Evolutionary conservation across 2,797 vertebrate species (phyloP).

Genomic region (Alcedo quadribrachys): DNA sequence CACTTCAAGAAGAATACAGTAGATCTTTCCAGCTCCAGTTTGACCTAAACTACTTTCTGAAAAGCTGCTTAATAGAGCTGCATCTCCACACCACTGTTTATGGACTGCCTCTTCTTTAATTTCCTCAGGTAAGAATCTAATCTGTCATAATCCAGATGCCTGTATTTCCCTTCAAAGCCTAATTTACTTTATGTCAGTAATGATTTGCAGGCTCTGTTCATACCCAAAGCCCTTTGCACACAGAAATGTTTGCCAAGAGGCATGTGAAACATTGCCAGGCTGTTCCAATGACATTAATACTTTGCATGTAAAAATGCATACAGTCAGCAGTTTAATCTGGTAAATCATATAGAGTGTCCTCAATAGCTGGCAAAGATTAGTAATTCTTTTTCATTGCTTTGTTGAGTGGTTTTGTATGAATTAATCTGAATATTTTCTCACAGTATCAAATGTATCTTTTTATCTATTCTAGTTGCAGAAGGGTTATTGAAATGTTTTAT

Average conservation of each 20-base stretch:
- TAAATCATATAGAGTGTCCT: not conserved
- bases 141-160: not conserved
- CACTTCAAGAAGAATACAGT: not conserved
- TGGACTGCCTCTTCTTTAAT: not conserved
- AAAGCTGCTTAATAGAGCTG: not conserved
- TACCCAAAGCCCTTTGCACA: not conserved
- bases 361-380: not conserved
- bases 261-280: not conserved
- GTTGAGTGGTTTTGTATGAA: not conserved
- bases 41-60: not conserved
- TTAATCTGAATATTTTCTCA: not conserved
- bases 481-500: not conserved
- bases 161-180: not conserved
- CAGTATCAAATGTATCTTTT: not conserved
- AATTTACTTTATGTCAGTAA: not conserved
- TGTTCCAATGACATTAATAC: not conserved
- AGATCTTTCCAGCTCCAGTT: not conserved
- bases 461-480: not conserved
- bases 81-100: not conserved
- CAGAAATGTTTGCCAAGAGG: not conserved
- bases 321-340: slow-evolving; percentile 8
- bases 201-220: not conserved
- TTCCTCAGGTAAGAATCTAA: not conserved
- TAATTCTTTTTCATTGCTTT: not conserved
- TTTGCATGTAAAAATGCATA: slow-evolving; percentile 1